These are phyloP conservation scores for Zosterops borbonicus DNA, from an alignment of 2,113 vertebrate genomes.

Conservation along the genomic window DNA sequence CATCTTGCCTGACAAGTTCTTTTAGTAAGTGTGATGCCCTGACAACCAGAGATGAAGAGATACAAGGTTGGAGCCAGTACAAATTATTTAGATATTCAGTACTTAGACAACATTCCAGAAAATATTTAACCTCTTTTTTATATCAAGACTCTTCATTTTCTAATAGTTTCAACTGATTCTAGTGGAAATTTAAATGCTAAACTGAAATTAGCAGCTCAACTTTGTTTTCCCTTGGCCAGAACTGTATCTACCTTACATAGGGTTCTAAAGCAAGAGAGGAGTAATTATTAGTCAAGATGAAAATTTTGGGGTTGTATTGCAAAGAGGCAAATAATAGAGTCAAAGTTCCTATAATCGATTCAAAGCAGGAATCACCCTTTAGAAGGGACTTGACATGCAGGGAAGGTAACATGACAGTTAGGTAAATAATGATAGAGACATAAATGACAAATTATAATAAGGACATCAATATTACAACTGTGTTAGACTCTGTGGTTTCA, in stretches of 20 bases:
- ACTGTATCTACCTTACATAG: not conserved
- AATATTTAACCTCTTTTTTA: not conserved
- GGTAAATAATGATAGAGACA: not conserved
- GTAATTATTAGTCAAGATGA: not conserved
- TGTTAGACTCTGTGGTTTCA: not conserved
- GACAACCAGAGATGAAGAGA: not conserved
- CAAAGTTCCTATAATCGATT: not conserved
- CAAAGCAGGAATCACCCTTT: not conserved
- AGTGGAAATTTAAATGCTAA: not conserved
- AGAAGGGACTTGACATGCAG: not conserved
- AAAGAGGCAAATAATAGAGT: not conserved
- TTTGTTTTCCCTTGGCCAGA: not conserved
- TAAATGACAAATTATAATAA: constrained; percentile 29
- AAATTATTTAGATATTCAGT: not conserved
- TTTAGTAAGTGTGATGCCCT: not conserved
- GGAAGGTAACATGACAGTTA: not conserved
- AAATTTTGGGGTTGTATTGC: not conserved
- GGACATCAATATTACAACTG: constrained; percentile 12
- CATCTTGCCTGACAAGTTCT: not conserved
- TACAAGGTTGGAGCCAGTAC: not conserved
- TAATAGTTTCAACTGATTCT: not conserved
- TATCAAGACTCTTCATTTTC: not conserved
- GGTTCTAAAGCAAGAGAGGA: not conserved
- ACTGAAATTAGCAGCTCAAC: not conserved
- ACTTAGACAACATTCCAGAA: not conserved